phyloP scores from a whole-genome alignment of 2,113 vertebrate species.

The Ptilorrhoa leucosticta region DNA sequence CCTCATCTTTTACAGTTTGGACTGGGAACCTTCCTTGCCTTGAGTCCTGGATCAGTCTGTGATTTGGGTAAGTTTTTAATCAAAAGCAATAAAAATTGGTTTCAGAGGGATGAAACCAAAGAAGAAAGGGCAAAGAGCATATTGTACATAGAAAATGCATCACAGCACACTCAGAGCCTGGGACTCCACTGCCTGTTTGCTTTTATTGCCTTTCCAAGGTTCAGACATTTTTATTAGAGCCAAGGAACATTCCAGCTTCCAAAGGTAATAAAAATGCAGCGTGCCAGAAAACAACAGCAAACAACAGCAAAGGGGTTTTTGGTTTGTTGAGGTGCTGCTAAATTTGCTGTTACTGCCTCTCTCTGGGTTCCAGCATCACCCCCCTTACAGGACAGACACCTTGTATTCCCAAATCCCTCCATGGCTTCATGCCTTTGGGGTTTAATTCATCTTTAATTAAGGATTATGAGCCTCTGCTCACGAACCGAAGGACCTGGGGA shows the following conservation, averaged over 20 bases:
- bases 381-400: not conserved
- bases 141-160: not conserved
- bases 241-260: conserved; percentile 15
- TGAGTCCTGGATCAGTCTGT: not conserved
- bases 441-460: not conserved
- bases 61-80: not conserved
- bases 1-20: not conserved
- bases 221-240: not conserved
- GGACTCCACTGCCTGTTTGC: not conserved
- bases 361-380: not conserved
- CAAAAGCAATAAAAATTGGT: not conserved
- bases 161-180: not conserved
- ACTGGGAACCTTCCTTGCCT: not conserved
- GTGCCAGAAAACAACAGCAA: not conserved
- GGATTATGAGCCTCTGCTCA: not conserved
- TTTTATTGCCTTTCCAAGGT: not conserved
- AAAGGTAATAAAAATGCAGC: not conserved
- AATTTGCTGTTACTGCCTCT: not conserved
- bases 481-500: not conserved
- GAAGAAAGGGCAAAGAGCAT: not conserved
- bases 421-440: not conserved
- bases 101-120: not conserved
- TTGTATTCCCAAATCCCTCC: not conserved
- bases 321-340: not conserved
- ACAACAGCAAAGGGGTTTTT: not conserved